Percentiles rank a stretch among this genome's conserved stretches.
Evolutionary conservation across 2,888 invertebrate genomes (phyloP).

Genomic region (Cephus rjabovi): DNA sequence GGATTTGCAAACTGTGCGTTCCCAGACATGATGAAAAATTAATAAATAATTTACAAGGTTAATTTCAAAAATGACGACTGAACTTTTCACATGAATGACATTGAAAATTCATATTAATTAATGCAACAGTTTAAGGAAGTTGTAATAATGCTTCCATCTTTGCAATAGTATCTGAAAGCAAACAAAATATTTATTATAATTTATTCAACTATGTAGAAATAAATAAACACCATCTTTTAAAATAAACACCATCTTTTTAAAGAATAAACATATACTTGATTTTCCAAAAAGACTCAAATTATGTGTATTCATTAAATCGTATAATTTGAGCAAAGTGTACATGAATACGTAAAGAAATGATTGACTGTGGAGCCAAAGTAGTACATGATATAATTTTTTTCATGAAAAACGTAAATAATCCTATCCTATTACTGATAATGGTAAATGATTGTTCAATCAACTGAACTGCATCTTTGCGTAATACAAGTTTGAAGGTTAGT

Average conservation of each 20-base stretch:
- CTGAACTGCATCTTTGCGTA: background rate
- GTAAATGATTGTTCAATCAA: constrained; percentile 14
- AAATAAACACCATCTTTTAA: background rate
- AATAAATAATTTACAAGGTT: constrained; percentile 8
- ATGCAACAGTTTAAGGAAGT: constrained; percentile 13
- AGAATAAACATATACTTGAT: background rate
- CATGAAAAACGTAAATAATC: background rate
- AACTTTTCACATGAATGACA: constrained; percentile 25
- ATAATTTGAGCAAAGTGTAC: background rate
- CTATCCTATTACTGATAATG: background rate
- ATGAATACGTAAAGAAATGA: background rate
- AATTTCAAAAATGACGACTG: constrained; percentile 28
- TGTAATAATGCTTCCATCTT: constrained; percentile 29
- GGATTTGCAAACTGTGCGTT: constrained; percentile 58
- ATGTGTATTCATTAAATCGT: background rate
- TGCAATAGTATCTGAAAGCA: constrained; percentile 33
- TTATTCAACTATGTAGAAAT: background rate
- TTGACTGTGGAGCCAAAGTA: background rate
- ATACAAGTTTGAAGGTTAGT: constrained; percentile 16
- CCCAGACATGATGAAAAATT: constrained; percentile 49
- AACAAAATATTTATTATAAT: constrained; percentile 16
- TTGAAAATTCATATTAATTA: constrained; percentile 33
- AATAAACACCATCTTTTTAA: background rate
- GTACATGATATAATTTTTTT: background rate
- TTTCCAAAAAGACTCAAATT: background rate